phyloP scores from a whole-genome alignment of 2,888 invertebrate species.

The Dichetophora obliterata region DNA sequence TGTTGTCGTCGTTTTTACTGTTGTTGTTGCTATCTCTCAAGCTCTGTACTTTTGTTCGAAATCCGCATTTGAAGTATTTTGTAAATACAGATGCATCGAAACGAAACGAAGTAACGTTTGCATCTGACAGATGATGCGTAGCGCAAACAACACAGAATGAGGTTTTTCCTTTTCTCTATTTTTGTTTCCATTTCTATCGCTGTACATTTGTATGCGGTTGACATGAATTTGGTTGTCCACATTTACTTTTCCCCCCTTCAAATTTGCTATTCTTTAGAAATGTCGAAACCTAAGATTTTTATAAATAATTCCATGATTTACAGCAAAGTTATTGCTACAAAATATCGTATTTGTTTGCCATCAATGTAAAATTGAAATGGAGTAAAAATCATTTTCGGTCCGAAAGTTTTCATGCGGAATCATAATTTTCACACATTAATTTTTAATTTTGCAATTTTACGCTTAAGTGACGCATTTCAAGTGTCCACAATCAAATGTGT shows the following conservation, averaged over 20 bases:
- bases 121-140: constrained; percentile 41
- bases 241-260: too few relatives aligned
- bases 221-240: too few relatives aligned
- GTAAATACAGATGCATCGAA: constrained; percentile 43
- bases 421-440: too few relatives aligned
- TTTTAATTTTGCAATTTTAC: too few relatives aligned
- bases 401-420: too few relatives aligned
- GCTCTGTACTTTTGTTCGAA: constrained; percentile 26
- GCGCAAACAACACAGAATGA: constrained; percentile 32
- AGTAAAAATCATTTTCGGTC: too few relatives aligned
- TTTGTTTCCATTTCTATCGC: neutral
- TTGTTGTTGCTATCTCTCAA: constrained; percentile 19
- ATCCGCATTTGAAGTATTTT: constrained; percentile 41
- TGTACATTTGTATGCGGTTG: neutral
- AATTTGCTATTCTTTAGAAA: too few relatives aligned
- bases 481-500: neutral
- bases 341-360: neutral
- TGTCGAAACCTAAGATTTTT: too few relatives aligned
- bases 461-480: neutral
- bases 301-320: too few relatives aligned
- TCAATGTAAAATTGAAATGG: too few relatives aligned
- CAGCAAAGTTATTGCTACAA: neutral
- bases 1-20: constrained; percentile 10
- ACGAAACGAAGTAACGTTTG: constrained; percentile 38
- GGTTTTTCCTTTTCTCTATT: neutral